Base-by-base conservation (phyloP, 2,113 vertebrate genomes). In the Numida meleagris region DNA sequence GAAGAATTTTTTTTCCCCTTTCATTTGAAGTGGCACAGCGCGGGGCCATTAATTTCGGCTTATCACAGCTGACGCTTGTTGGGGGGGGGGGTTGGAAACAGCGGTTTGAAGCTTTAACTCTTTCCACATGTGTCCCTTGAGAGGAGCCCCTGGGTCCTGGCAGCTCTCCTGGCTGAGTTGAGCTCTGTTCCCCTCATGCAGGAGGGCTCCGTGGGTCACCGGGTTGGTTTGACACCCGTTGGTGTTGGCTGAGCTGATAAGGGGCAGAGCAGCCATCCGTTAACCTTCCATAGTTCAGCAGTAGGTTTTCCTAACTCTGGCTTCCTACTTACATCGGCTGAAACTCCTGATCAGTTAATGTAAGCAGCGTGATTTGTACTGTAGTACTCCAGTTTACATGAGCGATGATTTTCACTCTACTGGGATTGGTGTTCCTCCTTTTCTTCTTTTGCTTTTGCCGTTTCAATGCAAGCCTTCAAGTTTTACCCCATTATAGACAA, bases 171-270 rank as follows among this genome's bases (percentile, higher is more conserved):
- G 61, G 38, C 88, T 84, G 92, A 58, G 73, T 92, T 90, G 58
- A 93, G 89, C 94, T 81, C 66, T 46, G 27, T 81, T 29, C 38
- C 48, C 75, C 61, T 18, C 77, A 2, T 90, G 90, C 72, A 29
- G 62, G 74, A 82, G 77, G 19, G 74, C 79, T 94, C 94, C 82
- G 86, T 80, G 88, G 92, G 92, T 86, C 96, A 71, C 55, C 92
- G 42, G 23, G 46, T 72, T 96, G 94, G 92, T 96, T 92, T 95
- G 92, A 96, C 81, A 83, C 91, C 82, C 95, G 93, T 92, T 96
- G 94, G 95, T 96, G 90, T 96, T 95, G 95, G 88, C 67, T 86
- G 95, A 96, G 95, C 94, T 96, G 95, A 96, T 95, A 92, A 96
- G 65, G 80, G 66, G 80, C 55, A 90, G 93, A 94, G 75, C 86